Evolutionary conservation across 2,888 invertebrate species (phyloP).

Genomic region (Coremacera marginata): DNA sequence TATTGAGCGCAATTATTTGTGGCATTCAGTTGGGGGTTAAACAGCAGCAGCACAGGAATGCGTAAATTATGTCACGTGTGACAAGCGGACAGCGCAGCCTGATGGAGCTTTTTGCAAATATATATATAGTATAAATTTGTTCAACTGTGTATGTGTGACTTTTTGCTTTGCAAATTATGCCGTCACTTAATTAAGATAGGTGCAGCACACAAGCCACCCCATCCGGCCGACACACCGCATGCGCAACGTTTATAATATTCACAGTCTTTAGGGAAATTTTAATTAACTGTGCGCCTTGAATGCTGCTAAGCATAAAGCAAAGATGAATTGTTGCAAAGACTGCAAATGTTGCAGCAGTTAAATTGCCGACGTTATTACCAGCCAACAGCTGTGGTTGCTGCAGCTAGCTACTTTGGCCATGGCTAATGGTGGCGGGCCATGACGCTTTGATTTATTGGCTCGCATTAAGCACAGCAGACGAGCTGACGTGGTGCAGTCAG

Average conservation of each 20-base stretch:
- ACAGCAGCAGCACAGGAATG: slow-evolving; percentile 13
- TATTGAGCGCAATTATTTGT: not conserved
- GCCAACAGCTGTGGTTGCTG: slow-evolving; percentile 7
- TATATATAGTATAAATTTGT: not conserved
- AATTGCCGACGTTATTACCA: not conserved
- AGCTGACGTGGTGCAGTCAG: not conserved
- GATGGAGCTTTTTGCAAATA: too few species aligned
- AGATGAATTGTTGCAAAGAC: not conserved
- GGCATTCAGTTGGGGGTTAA: not conserved
- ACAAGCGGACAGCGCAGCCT: not conserved
- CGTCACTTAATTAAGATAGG: not conserved
- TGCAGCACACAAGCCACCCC: not conserved
- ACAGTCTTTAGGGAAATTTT: slow-evolving; percentile 32
- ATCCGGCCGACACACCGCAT: not conserved
- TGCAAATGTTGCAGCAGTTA: slow-evolving; percentile 14
- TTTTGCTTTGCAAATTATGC: not conserved
- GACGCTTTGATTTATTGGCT: slow-evolving; percentile 26
- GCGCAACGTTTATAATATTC: slow-evolving; percentile 2
- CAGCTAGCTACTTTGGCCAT: not conserved
- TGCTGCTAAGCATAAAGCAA: slow-evolving; percentile 10
- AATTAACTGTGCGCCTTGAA: slow-evolving; percentile 34
- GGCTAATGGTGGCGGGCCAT: not conserved
- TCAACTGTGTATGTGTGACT: not conserved
- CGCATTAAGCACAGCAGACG: not conserved
- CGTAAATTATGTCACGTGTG: slow-evolving; percentile 24